Conservation (phyloP, 2,797 vertebrate genomes). For the Champsocephalus gunnari region DNA sequence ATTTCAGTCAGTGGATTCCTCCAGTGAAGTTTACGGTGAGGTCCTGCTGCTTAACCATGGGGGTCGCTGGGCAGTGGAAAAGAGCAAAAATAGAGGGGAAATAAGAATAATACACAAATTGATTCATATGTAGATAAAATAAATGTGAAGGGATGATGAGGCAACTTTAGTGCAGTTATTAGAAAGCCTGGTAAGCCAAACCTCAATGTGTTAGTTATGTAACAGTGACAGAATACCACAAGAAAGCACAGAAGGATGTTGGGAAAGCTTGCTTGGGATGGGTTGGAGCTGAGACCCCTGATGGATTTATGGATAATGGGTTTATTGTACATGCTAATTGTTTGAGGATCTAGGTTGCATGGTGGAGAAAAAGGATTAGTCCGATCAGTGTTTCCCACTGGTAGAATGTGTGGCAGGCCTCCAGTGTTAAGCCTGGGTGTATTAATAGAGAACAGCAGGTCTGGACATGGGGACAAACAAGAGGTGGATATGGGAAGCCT, state of each 20-base stretch:
- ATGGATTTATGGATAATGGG: constrained; percentile 75
- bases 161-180: constrained; percentile 19
- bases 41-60: constrained; percentile 35
- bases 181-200: constrained; percentile 42
- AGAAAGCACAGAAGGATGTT: constrained; percentile 27
- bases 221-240: constrained; percentile 44
- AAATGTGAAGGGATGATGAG: constrained; percentile 29
- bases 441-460: constrained; percentile 29
- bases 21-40: constrained; percentile 29
- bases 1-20: constrained; percentile 54
- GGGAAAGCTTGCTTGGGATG: constrained; percentile 34
- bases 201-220: constrained; percentile 53
- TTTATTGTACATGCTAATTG: constrained; percentile 74
- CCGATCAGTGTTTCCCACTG: constrained; percentile 59
- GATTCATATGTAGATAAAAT: constrained; percentile 48
- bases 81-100: constrained; percentile 2
- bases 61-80: constrained; percentile 31
- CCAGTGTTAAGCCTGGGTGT: constrained; percentile 44
- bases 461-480: constrained; percentile 30
- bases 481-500: constrained; percentile 6
- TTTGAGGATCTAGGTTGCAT: constrained; percentile 64
- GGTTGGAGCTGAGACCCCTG: constrained; percentile 48
- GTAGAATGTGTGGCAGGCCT: constrained; percentile 62
- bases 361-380: constrained; percentile 65
- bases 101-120: constrained; percentile 36